phyloP scores from a whole-genome alignment of 2,797 vertebrate species.

The Gobio occitaniae region DNA sequence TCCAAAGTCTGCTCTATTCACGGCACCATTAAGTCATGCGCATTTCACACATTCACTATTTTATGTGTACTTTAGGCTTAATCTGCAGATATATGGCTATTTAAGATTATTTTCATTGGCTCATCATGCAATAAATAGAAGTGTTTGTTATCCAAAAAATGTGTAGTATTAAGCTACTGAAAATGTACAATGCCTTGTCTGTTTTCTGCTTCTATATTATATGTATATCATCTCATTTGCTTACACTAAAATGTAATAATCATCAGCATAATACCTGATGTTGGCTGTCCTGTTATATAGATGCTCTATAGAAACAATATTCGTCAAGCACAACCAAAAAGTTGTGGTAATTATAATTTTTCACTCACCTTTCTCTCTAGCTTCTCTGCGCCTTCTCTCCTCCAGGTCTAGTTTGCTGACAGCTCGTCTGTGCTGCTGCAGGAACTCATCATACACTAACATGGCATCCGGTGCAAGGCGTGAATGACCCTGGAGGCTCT shows the following conservation, averaged over 20 bases:
- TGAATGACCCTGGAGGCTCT: slow-evolving; percentile 71
- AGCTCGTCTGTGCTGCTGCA: slow-evolving; percentile 91
- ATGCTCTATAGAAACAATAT: background rate
- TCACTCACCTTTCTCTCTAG: slow-evolving; percentile 89
- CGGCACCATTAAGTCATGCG: background rate
- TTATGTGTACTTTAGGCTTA: background rate
- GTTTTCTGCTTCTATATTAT: background rate
- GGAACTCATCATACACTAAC: slow-evolving; percentile 91
- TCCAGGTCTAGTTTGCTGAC: slow-evolving; percentile 97
- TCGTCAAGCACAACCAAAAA: background rate
- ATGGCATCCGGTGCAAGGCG: slow-evolving; percentile 75
- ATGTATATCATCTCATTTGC: background rate
- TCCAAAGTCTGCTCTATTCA: background rate
- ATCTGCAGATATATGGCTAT: background rate
- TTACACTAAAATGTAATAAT: background rate
- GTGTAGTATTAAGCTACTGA: background rate
- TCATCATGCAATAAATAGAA: background rate
- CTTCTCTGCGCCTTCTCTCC: slow-evolving; percentile 89
- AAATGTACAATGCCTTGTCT: background rate
- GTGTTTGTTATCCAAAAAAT: background rate
- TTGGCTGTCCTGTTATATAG: background rate
- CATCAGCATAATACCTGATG: background rate
- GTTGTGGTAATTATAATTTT: background rate
- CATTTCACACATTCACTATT: background rate
- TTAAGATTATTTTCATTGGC: background rate